Conservation (phyloP, 2,888 invertebrate genomes). For the Ophonus ardosiacus region DNA sequence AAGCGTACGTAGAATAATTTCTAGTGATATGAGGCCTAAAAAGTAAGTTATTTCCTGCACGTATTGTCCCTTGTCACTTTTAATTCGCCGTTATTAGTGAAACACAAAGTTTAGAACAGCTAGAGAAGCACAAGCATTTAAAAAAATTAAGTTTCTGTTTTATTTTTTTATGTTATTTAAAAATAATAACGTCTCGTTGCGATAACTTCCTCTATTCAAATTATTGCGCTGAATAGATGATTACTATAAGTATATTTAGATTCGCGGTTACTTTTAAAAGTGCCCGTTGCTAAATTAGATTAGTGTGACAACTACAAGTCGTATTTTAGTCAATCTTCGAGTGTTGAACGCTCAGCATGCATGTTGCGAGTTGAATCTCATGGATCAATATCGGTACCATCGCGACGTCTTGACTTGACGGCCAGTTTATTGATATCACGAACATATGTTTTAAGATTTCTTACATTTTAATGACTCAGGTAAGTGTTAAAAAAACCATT, state of each 20-base stretch:
- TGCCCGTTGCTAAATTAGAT: constrained; percentile 32
- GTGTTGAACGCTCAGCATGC: constrained; percentile 32
- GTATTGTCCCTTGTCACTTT: constrained; percentile 29
- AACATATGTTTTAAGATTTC: constrained; percentile 56
- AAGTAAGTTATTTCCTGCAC: constrained; percentile 68
- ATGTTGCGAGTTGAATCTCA: constrained; percentile 34
- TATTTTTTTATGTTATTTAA: constrained; percentile 9
- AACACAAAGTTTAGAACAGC: not conserved
- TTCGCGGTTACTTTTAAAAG: constrained; percentile 48
- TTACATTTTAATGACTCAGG: constrained; percentile 25
- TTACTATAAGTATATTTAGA: constrained; percentile 48
- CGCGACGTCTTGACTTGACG: constrained; percentile 45
- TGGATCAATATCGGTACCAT: constrained; percentile 60
- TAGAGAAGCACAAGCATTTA: constrained; percentile 25
- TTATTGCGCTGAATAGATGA: constrained; percentile 37
- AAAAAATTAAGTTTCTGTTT: not conserved
- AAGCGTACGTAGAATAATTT: constrained; percentile 64
- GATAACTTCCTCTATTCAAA: constrained; percentile 18
- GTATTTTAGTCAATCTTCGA: constrained; percentile 52
- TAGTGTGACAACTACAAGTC: constrained; percentile 40
- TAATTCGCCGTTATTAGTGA: constrained; percentile 41
- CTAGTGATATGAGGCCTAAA: constrained; percentile 71
- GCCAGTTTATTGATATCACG: constrained; percentile 52
- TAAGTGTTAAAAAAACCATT: constrained; percentile 24
- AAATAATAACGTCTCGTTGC: not conserved